Base-by-base conservation (phyloP, 2,797 vertebrate species). In the Syngnathus rostellatus region DNA sequence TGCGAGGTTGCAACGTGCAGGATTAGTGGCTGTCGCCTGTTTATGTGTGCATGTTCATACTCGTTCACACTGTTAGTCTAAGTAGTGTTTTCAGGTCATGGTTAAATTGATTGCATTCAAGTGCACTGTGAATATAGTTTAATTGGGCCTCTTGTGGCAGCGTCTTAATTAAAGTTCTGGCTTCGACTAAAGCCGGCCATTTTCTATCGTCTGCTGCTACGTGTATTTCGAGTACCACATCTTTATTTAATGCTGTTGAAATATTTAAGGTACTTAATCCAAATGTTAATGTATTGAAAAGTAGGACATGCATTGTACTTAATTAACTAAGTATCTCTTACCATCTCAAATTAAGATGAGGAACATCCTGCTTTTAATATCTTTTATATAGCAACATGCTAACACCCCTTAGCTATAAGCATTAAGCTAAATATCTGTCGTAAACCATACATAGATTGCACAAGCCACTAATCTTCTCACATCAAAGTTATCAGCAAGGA, bases 71-170 rank as follows among this genome's bases (percentile, higher is more conserved):
- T 83, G 81, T 87, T 84, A 82, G 76, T 70, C 66, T 66, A 40
- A 66, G 71, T 69, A 73, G 70, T 77, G 77, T 72, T 85, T 85
- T 75, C 60, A 81, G 80, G 78, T 83, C 80, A 80, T 75, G 55
- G 78, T 83, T 82, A 68, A 80, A 85, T 85, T 85, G 81, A 87
- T 87, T 86, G 86, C 82, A 77, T 78, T 81, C 85, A 87, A 87
- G 57, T 59, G n/a, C 2, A 39, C 16, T 7, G 7, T 19, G 57
- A 38, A 16, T 38, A 19, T 59, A 37, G 57, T 16, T 54, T 39
- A 38, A 38, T 59, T 59, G 19, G 31, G n/a, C 57, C 37, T 39
- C 57, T 59, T 2, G 16, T 38, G 31, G 31, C 57, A 59, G 4
- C 8, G 10, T 9, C 3, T 14, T 37, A 59, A 37, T 77, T 89